phyloP scores from a whole-genome alignment of 2,797 vertebrate genomes.

The Alectoris magna region DNA sequence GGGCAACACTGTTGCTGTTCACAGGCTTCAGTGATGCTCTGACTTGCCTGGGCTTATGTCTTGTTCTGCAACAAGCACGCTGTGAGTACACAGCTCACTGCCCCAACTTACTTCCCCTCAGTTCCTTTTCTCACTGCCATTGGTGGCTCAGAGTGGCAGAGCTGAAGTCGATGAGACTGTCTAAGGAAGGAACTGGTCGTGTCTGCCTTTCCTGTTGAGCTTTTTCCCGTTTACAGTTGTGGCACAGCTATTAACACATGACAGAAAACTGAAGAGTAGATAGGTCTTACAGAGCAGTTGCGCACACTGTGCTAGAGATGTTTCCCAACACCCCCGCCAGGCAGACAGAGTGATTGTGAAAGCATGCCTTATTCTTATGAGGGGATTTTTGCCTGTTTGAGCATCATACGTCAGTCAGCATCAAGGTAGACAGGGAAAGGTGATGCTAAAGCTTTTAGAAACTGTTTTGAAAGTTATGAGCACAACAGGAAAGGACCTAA shows the following conservation, averaged over 20 bases:
- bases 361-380: background rate
- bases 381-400: background rate
- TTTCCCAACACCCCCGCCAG: background rate
- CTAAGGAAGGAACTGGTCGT: constrained; percentile 41
- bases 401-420: background rate
- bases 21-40: background rate
- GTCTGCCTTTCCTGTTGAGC: constrained; percentile 43
- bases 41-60: constrained; percentile 47
- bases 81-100: background rate
- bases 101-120: background rate
- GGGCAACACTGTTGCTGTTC: background rate
- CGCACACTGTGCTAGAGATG: background rate
- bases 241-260: background rate
- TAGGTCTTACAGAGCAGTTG: background rate
- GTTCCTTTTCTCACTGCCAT: background rate
- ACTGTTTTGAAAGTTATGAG: background rate
- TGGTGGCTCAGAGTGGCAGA: background rate
- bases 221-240: constrained; percentile 30
- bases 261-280: background rate
- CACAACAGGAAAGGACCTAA: background rate
- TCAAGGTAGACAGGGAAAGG: background rate
- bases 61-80: background rate
- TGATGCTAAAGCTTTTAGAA: background rate
- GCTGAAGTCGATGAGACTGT: background rate
- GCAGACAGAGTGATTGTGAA: background rate